Base-by-base conservation (phyloP, 2,797 vertebrate genomes). In the Margarornis squamiger region DNA sequence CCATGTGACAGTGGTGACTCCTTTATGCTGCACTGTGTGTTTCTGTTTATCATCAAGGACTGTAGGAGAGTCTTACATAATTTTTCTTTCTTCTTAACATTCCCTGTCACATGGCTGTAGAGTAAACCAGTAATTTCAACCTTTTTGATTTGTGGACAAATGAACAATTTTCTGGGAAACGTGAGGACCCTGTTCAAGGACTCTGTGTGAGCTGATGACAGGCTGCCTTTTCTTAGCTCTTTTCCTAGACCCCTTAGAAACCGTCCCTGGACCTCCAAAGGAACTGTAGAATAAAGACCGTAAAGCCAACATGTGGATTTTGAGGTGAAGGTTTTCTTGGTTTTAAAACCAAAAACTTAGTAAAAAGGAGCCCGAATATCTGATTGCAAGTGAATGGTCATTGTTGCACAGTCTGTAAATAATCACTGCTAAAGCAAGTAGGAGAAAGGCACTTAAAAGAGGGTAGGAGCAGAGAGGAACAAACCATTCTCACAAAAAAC, bases 361-460 rank as follows among this genome's bases (percentile, higher is more conserved):
- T 32, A 29, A 41, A 79, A 79, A 68, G 22, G 11, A 65, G 5
- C 12, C 55, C 0, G 0, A 55, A 63, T 39, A 6, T 14, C 36
- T 79, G 55, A 41, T 20, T 71, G 19, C 36, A 67, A 46, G n/a
- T 66, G 36, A 79, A 17, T 30, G 41, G 36, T 70, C 61, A 26
- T 26, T 45, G 32, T 23, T 75, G 17, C 14, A 30, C 32, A 32
- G 16, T 29, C 27, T 70, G n/a, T 55, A 93, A 72, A 83, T 34
- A 86, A 68, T 34, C 48, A 59, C 32, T 75, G 45, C 17, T 59
- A 71, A 85, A 74, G 21, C 16, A 85, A 46, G 46, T 6, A 55
- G 19, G 49, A 92, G 36, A 54, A 77, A 67, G 20, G 7, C 55
- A 62, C 7, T 24, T n/a, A 29, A 61, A 71, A 49, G 29, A 79